Base-by-base conservation (phyloP, 2,888 invertebrate species). In the Caenorhabditis sulstoni region DNA sequence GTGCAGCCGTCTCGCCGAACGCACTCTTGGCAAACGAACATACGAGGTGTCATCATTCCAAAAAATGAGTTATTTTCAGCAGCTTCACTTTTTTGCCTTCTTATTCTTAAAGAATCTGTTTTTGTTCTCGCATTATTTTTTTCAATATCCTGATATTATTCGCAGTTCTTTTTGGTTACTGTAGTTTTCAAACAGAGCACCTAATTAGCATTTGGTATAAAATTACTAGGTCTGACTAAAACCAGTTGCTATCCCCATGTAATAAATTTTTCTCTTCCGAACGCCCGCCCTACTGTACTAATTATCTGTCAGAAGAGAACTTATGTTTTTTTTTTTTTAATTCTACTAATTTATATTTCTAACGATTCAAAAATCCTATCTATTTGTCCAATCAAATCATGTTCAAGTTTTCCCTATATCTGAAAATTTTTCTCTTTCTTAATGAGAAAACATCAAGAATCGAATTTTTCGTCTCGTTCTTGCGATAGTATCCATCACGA, bases 171-270 rank as follows among this genome's bases (percentile, higher is more conserved):
- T 9, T 37, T 11, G 5, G 44, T 14, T 61, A 22, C 14, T 52
- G 18, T 55, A 18, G 29, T 16, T n/a, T 52, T 45, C 35, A 37
- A 39, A 18, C 45, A 53, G 39, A 14, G 14, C 52, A 47, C 22
- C 44, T 47, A 45, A 62, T 75, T 62, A 62, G 39, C 29, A 53
- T 49, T 16, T 23, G n/a, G n/a, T n/a, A 47, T 57, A 52, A 58
- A 14, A 59, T 66, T 66, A 59, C 47, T 47, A n/a, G 47, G 44
- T 52, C 52, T 74, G 11, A 65, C 29, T 11, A 16, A 53, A 57
- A 57, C 71, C 22, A 71, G 71, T 57, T 55, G 16, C 50, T 35
- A 58, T 61, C 41, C 41, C 39, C 47, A 61, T 41, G 11, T 14
- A 29, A 5, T 29, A 29, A 29, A 29, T 29, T 3, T 29, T 7